A percentile compares a stretch with the other conserved stretches of the same genome.
These are phyloP conservation scores for Pachycephus smyrnensis DNA, from an alignment of 2,888 invertebrate species.

Conservation along the genomic window DNA sequence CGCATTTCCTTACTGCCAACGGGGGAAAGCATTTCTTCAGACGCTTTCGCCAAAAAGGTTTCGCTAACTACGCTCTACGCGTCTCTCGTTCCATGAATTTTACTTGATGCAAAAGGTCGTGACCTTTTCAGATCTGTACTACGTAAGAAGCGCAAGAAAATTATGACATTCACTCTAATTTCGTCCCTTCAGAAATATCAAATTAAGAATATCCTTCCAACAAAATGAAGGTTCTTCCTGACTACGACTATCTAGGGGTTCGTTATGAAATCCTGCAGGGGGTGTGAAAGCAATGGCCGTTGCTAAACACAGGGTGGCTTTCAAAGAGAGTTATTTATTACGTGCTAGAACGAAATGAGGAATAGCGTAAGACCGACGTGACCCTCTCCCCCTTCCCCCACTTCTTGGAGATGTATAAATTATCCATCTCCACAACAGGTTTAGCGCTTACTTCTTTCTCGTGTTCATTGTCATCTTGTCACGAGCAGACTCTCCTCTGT, in stretches of 20 bases:
- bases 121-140: background rate
- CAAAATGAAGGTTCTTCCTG: background rate
- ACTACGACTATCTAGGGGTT: background rate
- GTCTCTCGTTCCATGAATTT: background rate
- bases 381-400: background rate
- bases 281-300: background rate
- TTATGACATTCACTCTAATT: background rate
- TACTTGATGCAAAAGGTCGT: background rate
- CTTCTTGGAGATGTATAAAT: constrained; percentile 50
- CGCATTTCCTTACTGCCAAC: background rate
- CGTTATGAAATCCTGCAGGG: background rate
- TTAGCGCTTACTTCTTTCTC: constrained; percentile 57
- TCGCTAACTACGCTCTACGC: background rate
- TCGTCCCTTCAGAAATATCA: background rate
- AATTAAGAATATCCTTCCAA: background rate
- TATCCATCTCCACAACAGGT: constrained; percentile 57
- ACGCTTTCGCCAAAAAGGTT: constrained; percentile 1
- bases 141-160: background rate
- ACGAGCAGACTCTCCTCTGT: constrained; percentile 49
- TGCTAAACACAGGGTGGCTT: background rate
- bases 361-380: constrained; percentile 16
- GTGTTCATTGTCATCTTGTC: constrained; percentile 60
- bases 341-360: constrained; percentile 32
- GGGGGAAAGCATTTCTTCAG: background rate
- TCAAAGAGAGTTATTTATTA: constrained; percentile 45